Conservation (phyloP, 2,113 vertebrate species). For the Pagrus major region DNA sequence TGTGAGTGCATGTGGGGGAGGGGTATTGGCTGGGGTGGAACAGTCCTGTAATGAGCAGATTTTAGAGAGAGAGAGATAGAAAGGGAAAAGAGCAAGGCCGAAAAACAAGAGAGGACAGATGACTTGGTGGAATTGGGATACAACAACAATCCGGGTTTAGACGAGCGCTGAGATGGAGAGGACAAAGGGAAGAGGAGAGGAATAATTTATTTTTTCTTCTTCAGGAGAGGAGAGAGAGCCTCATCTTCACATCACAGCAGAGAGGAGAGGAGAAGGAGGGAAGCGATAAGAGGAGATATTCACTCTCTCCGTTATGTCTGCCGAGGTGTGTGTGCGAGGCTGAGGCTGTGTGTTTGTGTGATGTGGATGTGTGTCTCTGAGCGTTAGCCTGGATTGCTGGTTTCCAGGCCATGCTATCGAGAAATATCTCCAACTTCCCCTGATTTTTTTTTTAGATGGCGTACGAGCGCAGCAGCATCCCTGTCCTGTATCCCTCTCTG, state of each 20-base stretch:
- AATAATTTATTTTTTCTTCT: constrained; percentile 36
- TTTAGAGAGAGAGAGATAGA: constrained; percentile 71
- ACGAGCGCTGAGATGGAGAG: constrained; percentile 47
- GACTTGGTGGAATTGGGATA: constrained; percentile 81
- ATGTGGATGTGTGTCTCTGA: constrained; percentile 50
- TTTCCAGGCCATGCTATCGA: constrained; percentile 73
- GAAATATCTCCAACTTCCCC: constrained; percentile 57
- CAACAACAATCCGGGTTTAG: constrained; percentile 62
- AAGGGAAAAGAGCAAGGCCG: constrained; percentile 48
- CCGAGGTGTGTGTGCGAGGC: constrained; percentile 61
- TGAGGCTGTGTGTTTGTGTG: constrained; percentile 36
- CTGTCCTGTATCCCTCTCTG: constrained; percentile 48
- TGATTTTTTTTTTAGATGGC: constrained; percentile 33
- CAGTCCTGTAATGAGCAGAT: constrained; percentile 87
- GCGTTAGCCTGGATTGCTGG: constrained; percentile 58
- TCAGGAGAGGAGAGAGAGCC: constrained; percentile 57
- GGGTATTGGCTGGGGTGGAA: constrained; percentile 86
- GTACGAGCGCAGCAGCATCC: constrained; percentile 56
- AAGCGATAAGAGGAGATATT: constrained; percentile 59
- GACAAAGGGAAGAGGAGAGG: constrained; percentile 52
- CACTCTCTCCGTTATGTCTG: constrained; percentile 67
- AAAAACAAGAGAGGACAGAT: constrained; percentile 73
- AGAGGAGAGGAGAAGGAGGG: constrained; percentile 43
- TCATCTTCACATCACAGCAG: constrained; percentile 67
- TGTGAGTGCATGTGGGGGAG: constrained; percentile 81